Base-by-base conservation (phyloP, 2,888 invertebrate genomes). In the Zootermopsis nevadensis region DNA sequence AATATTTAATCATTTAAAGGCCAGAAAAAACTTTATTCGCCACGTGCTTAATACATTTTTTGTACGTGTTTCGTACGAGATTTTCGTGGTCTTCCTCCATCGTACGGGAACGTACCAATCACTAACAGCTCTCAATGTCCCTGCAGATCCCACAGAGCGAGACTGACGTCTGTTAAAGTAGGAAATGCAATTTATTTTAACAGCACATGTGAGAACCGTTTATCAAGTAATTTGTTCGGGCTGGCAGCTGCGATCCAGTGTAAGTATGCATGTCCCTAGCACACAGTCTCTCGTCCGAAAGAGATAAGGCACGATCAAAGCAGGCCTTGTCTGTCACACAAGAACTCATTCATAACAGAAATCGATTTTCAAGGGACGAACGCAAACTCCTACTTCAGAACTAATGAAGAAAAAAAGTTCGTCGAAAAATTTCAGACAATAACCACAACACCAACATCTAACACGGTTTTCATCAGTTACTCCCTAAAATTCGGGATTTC, bases 331-430 rank as follows among this genome's bases (percentile, higher is more conserved):
- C 60, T 60, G 60, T 27, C 60, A 77, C 77, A 77, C 77, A 77
- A 48, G 48, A 6, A 24, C 31, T 33, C 77, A 48, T 77, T 77
- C 77, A 77, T 77, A 55, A 77, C 48, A 76, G 27, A 76, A 76
- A 76, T 76, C 76, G 76, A 76, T 76, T 76, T 42, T 42, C 76
- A 76, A 48, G 10, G 60, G 27, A n/a, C n/a, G 60, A 60, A 60
- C n/a, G 6, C 60, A 60, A 60, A 60, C 27, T 60, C 60, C 3
- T 60, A 15, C 27, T 60, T 27, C 60, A 27, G n/a, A 12, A 60
- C 60, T 4, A 60, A n/a, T n/a, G 4, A 60, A 60, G n/a, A 27
- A 60, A 10, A 10, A 12, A 60, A 4, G 15, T 4, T 42, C 19
- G 48, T 15, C 19, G 48, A 48, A 19, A 3, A 48, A 48, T 3